These are phyloP conservation scores for Drosophila ogumai DNA, from an alignment of 1,140 invertebrate genomes.

Conservation along the genomic window DNA sequence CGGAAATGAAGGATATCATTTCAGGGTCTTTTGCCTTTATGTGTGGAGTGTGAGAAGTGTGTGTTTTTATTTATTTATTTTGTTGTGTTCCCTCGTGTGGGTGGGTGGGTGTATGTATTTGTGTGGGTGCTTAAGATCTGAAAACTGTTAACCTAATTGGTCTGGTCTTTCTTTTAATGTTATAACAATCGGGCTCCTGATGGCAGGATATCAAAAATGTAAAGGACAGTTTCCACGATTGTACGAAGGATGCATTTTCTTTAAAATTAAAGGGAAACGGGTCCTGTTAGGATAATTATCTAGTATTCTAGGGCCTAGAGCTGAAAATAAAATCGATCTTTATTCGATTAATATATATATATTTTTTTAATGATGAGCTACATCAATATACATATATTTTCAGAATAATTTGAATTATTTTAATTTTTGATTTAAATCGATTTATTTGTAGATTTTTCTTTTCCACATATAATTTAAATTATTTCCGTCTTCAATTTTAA, in stretches of 20 bases:
- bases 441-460: no score
- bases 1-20: constrained; percentile 2
- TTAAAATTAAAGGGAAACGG: neutral
- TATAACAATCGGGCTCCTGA: neutral
- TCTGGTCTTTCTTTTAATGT: neutral
- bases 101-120: constrained; percentile 5
- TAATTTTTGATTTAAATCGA: no score
- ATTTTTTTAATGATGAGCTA: no score
- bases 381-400: no score
- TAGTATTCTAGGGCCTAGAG: neutral
- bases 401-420: no score
- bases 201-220: neutral
- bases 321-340: no score
- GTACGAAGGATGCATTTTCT: neutral
- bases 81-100: neutral
- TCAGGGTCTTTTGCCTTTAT: neutral
- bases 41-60: neutral
- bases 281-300: neutral
- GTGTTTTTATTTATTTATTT: neutral
- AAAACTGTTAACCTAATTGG: neutral
- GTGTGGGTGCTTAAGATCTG: constrained; percentile 19
- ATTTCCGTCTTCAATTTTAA: no score
- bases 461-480: no score
- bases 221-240: neutral
- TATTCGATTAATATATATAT: no score